Base-by-base conservation (phyloP, 2,113 vertebrate species). In the Pipra filicauda region DNA sequence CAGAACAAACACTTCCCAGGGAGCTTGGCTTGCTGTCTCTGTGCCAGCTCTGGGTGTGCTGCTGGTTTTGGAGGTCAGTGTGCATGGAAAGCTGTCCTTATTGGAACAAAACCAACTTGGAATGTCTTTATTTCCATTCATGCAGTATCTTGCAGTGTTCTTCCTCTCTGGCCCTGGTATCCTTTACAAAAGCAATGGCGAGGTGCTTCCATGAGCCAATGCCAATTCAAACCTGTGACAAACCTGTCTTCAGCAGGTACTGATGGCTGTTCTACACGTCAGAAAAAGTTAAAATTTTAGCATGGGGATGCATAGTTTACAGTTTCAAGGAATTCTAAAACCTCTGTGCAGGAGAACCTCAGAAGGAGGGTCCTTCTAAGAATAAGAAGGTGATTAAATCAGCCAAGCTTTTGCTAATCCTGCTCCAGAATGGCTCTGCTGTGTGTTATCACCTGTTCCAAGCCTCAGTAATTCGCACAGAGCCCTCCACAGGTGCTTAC, bases 401-500 rank as follows among this genome's bases (percentile, higher is more conserved):
- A 35, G n/a, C 37, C 72, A 71, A 62, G 13, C 6, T 31, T 83
- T 37, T 31, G 30, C 62, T 66, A 31, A n/a, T 39, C 27, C 52
- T 48, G 30, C 31, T 61, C 16, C 62, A 66, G 62, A 41, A 30
- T 30, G 57, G 51, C 26, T 62, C 55, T 65, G 28, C 21, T 33
- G 37, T 37, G 23, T 58, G 28, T 64, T 77, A 15, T 3, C 59
- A 39, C 15, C 65, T 19, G 1, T 54, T n/a, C 43, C 28, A 62
- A 7, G 7, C 43, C 26, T 18, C 5, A 18, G 48, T 3, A 39
- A 48, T 39, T 85, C 54, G 35, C 59, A 22, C 19, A 24, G 15
- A 81, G 41, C 57, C 61, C 35, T 75, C 1, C 3, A 6, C 0
- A 0, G 18, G 14, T n/a, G n/a, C 37, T 91, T 13, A 17, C 24